phyloP scores from a whole-genome alignment of 2,888 invertebrate species.

The Pantelozetes paolii region DNA sequence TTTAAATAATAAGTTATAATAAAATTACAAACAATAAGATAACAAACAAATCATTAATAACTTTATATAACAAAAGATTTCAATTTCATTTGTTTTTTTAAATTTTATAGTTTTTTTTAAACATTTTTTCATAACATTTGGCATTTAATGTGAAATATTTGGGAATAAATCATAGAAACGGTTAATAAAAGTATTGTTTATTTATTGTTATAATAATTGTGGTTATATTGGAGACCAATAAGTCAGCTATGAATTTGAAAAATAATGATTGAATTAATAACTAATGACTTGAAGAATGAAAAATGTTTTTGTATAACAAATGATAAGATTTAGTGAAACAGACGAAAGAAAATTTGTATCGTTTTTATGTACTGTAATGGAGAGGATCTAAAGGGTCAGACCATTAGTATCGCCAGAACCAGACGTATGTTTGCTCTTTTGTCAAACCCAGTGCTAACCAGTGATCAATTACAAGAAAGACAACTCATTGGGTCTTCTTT shows the following conservation, averaged over 20 bases:
- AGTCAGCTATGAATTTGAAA: constrained; percentile 3
- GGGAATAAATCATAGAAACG: too few species aligned
- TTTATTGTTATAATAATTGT: background rate
- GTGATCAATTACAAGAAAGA: constrained; percentile 12
- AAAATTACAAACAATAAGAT: too few species aligned
- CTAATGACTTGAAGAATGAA: background rate
- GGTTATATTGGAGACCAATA: too few species aligned
- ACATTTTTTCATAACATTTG: too few species aligned
- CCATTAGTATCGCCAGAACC: background rate
- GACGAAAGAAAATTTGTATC: constrained; percentile 7
- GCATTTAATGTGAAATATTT: too few species aligned
- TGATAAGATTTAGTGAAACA: background rate
- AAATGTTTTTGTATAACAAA: constrained; percentile 5
- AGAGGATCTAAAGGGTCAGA: constrained; percentile 25
- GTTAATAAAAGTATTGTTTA: too few species aligned
- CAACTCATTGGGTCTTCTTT: constrained; percentile 11
- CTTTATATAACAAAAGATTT: too few species aligned
- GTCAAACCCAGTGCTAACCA: constrained; percentile 22
- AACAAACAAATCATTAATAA: too few species aligned
- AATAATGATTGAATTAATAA: constrained; percentile 18
- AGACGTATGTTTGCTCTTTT: constrained; percentile 28
- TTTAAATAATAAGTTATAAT: too few species aligned
- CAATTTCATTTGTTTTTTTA: too few species aligned
- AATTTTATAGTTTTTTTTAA: too few species aligned
- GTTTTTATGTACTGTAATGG: background rate